phyloP scores from a whole-genome alignment of 2,797 vertebrate species.

The Lepidocolaptes lacrymiger region DNA sequence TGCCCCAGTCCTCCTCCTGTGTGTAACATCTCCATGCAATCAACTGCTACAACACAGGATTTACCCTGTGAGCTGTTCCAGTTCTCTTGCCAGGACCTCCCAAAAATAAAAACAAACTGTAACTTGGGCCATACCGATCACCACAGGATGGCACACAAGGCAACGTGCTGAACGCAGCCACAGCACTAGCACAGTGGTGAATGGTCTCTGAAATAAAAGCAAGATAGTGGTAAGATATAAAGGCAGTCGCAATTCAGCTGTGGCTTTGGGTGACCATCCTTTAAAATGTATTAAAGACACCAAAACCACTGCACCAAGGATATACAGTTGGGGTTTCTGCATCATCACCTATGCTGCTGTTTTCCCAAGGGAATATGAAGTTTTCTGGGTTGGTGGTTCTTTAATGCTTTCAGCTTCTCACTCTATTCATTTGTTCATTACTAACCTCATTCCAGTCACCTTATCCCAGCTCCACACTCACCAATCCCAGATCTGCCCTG shows the following conservation, averaged over 20 bases:
- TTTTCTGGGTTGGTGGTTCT: background rate
- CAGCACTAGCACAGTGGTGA: background rate
- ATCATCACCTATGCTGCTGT: background rate
- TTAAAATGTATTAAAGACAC: background rate
- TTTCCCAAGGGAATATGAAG: background rate
- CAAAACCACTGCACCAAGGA: background rate
- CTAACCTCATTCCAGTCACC: background rate
- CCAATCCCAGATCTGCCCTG: background rate
- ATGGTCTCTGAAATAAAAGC: background rate
- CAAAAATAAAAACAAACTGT: background rate
- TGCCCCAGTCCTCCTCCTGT: background rate
- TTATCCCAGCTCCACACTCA: background rate
- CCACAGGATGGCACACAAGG: slow-evolving; percentile 13
- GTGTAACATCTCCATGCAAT: fast-evolving
- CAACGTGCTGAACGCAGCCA: background rate
- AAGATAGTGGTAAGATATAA: fast-evolving
- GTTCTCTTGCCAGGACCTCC: background rate
- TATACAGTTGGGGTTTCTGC: background rate
- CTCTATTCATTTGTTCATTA: background rate
- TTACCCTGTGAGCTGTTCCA: background rate
- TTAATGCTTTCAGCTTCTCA: background rate
- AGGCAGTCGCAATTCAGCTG: background rate
- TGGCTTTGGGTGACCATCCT: background rate
- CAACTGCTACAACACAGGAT: background rate
- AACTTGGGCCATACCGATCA: background rate